Conservation (phyloP, 2,797 vertebrate species). For the Craterocephalus amniculus region DNA sequence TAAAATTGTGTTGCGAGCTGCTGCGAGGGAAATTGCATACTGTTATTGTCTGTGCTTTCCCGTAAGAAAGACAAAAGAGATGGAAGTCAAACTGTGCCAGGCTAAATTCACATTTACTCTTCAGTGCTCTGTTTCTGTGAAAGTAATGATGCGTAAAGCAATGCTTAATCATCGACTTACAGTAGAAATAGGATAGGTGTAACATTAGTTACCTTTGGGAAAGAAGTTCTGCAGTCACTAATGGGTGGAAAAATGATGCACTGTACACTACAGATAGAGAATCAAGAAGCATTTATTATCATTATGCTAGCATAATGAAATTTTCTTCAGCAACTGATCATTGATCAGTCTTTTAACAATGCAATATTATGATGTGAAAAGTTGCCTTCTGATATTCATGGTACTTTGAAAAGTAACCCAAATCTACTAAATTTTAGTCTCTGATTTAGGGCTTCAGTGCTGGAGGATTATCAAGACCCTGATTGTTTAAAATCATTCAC, state of each 20-base stretch:
- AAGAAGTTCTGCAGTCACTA: background rate
- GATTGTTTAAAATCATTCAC: too few relatives aligned
- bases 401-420: background rate
- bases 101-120: conserved; percentile 23
- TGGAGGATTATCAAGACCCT: too few relatives aligned
- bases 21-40: background rate
- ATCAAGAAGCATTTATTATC: too few relatives aligned
- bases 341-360: background rate
- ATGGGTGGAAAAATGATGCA: background rate
- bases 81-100: conserved; percentile 14
- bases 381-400: background rate
- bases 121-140: conserved; percentile 2
- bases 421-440: too few relatives aligned
- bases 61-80: background rate
- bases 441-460: too few relatives aligned
- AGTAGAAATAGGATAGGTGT: background rate
- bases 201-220: background rate
- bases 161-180: background rate
- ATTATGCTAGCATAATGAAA: too few relatives aligned
- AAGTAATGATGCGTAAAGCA: conserved; percentile 17
- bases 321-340: too few relatives aligned
- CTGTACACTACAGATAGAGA: background rate
- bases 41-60: background rate
- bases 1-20: background rate
- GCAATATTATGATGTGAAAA: background rate